These are phyloP conservation scores for Molanna angustata DNA, from an alignment of 2,888 invertebrate genomes.

Conservation along the genomic window DNA sequence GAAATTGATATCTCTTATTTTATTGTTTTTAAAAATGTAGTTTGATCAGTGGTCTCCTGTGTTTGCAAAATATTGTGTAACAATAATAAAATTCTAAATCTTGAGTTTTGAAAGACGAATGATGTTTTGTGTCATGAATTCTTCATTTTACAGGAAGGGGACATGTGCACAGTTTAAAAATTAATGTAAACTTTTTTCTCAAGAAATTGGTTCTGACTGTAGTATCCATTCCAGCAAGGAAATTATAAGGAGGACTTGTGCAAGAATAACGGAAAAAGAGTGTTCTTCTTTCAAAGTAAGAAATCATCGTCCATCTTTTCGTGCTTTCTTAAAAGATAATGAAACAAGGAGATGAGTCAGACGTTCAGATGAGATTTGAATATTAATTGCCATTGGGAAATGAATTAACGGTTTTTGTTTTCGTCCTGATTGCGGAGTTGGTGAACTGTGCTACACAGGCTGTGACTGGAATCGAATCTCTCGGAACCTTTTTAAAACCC, in stretches of 20 bases:
- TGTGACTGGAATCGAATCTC: slow-evolving; percentile 23
- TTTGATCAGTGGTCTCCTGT: no score
- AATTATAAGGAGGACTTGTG: slow-evolving; percentile 21
- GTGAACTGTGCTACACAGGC: slow-evolving; percentile 14
- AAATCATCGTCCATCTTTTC: slow-evolving; percentile 30
- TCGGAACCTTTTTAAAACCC: slow-evolving; percentile 27
- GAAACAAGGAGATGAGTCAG: slow-evolving; percentile 55
- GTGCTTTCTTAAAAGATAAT: slow-evolving; percentile 26
- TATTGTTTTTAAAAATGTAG: no score
- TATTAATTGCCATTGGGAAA: slow-evolving; percentile 57
- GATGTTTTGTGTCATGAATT: no score
- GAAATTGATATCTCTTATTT: no score
- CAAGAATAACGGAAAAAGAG: slow-evolving; percentile 25
- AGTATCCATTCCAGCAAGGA: slow-evolving; percentile 14
- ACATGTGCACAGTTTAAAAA: no score
- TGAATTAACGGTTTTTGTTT: slow-evolving; percentile 47
- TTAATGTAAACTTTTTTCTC: no score
- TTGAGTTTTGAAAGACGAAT: no score
- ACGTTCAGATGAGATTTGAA: slow-evolving; percentile 51
- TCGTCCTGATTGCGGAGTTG: slow-evolving; percentile 31
- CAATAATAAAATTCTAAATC: no score
- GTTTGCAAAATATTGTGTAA: no score
- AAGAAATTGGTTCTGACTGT: slow-evolving; percentile 14
- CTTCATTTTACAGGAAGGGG: no score
- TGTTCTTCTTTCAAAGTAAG: slow-evolving; percentile 26